Percentiles rank a stretch among this genome's conserved stretches.
Conservation (phyloP, 2,888 invertebrate genomes). For the Xanthia icteritia region DNA sequence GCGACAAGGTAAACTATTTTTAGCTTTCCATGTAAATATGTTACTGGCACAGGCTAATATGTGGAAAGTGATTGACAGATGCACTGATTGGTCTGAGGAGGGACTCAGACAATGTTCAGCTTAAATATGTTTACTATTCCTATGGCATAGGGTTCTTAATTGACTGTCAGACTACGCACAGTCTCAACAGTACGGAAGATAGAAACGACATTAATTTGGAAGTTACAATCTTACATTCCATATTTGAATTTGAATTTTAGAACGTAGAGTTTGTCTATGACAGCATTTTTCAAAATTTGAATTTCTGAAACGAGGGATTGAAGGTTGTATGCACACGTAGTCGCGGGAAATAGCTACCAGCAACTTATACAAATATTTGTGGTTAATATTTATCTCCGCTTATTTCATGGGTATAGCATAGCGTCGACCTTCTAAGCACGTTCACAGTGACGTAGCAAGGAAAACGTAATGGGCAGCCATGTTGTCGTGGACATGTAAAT, state of each 20-base stretch:
- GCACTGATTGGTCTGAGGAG: neutral
- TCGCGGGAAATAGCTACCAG: neutral
- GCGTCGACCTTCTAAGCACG: slow-evolving; percentile 49
- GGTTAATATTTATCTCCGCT: slow-evolving; percentile 31
- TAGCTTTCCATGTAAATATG: slow-evolving; percentile 25
- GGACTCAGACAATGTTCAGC: neutral
- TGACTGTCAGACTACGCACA: neutral
- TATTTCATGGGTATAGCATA: slow-evolving; percentile 42
- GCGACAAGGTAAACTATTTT: slow-evolving; percentile 9
- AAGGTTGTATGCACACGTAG: neutral
- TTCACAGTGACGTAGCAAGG: slow-evolving; percentile 49
- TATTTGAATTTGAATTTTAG: slow-evolving; percentile 1
- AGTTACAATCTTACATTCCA: neutral
- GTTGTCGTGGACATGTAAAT: slow-evolving; percentile 62
- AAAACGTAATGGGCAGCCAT: slow-evolving; percentile 57
- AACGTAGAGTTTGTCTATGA: neutral
- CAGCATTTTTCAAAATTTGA: neutral
- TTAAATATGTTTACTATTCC: neutral
- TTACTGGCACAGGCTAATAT: slow-evolving; percentile 1
- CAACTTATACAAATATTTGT: slow-evolving; percentile 8
- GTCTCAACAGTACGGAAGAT: neutral
- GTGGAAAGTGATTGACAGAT: neutral
- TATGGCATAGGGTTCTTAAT: neutral
- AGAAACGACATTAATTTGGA: neutral
- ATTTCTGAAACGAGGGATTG: neutral